Evolutionary conservation across 2,797 vertebrate species (phyloP), one percentile per base, ranked within the genome.

Genomic region (Myioborus melanocephalus): DNA sequence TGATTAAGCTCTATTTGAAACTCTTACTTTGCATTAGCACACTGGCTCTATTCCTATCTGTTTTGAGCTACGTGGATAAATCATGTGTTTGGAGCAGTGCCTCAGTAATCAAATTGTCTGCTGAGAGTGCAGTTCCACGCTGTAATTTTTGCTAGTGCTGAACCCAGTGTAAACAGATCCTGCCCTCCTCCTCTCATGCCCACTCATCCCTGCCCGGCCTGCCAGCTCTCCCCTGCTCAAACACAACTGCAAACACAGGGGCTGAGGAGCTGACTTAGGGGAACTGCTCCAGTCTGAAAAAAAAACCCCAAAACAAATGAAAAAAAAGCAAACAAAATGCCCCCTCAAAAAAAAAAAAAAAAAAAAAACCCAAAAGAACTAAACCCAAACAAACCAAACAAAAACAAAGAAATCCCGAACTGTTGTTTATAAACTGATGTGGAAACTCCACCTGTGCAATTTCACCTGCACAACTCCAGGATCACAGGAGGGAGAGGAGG

Each of bases 41-140:
- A 26, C 89, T 86, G 90, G 87, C 87, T 93, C 77, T 89, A 57
- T 60, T 93, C 79, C 41, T 93, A 77, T 83, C 85, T 95, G 72
- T 23, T 90, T 47, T 32, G 89, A 95, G 80, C 83, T 93, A 84
- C 64, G 47, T 60, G 95, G 87, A 90, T 96, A 96, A 97, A 94
- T 94, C 93, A 82, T 72, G 90, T 57, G 95, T 80, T 91, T 72
- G 88, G 93, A 97, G 89, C 83, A 57, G 77, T 83, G 87, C 89
- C 93, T 90, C 93, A n/a, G 87, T 90, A 95, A 96, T 94, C 91
- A 90, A 88, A 95, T 80, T 89, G 93, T 87, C 83, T 96, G 95
- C 94, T 91, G 93, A 97, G 95, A 94, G 90, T 72, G 93, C 95
- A 95, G 93, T 88, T 96, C 86, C 65, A 41, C 22, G 83, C 88